Percentiles rank a stretch among this genome's conserved stretches.
Conservation (phyloP, 2,113 vertebrate genomes). For the Pseudonaja textilis region DNA sequence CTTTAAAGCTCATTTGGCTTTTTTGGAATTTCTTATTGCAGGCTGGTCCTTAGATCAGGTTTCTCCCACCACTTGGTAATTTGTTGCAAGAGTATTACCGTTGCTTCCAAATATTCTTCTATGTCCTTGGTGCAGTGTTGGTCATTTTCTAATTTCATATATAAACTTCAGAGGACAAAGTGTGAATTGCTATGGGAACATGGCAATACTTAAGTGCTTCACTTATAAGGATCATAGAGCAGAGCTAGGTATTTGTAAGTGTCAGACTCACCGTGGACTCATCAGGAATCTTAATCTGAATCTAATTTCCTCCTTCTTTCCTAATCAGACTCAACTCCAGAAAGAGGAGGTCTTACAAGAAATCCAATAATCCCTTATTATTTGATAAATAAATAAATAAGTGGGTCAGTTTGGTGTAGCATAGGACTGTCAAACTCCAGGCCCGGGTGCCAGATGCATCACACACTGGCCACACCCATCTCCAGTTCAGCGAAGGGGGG, state of each 20-base stretch:
- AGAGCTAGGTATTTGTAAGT: neutral
- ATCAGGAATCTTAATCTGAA: neutral
- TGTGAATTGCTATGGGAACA: too few relatives aligned
- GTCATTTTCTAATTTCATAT: neutral
- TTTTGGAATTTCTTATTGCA: neutral
- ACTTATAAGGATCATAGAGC: neutral
- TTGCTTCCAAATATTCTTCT: neutral
- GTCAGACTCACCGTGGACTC: neutral
- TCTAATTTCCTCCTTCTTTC: neutral
- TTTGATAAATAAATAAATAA: neutral
- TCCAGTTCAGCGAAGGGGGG: too few relatives aligned
- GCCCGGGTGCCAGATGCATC: too few relatives aligned
- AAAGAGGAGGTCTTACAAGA: neutral
- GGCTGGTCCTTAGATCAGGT: neutral
- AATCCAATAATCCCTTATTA: neutral
- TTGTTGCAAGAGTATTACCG: neutral
- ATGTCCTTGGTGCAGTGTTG: neutral
- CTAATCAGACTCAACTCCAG: neutral
- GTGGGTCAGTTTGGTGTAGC: neutral
- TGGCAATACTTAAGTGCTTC: neutral
- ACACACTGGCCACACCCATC: too few relatives aligned
- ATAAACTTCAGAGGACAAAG: neutral
- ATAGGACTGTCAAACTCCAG: too few relatives aligned
- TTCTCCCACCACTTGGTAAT: neutral
- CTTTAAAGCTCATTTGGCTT: neutral